Conservation (phyloP, 2,113 vertebrate species). For the human region DNA sequence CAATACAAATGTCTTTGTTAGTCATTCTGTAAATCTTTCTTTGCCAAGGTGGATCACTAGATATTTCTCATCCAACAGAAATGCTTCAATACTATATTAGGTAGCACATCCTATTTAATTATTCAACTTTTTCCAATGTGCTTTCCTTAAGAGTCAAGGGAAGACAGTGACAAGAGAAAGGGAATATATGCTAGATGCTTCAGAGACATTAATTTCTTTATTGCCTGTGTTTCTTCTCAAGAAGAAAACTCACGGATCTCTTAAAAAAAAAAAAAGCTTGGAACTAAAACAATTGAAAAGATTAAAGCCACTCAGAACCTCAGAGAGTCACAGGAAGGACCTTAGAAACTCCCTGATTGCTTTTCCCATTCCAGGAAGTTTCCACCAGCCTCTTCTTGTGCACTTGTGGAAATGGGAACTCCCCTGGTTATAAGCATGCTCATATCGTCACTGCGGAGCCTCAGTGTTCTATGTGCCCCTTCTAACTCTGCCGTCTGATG, state of each 20-base stretch:
- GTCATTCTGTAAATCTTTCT: not conserved
- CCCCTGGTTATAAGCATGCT: accelerated
- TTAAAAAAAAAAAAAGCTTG: not conserved
- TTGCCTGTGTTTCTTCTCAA: not conserved
- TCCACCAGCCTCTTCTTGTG: not conserved
- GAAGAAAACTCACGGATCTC: not conserved
- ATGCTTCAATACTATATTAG: not conserved
- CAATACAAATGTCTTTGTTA: not conserved
- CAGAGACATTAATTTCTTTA: not conserved
- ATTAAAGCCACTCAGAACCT: not conserved
- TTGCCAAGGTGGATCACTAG: not conserved
- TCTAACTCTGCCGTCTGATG: not conserved
- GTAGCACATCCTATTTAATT: not conserved
- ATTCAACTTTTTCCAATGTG: not conserved
- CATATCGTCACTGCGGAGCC: not conserved
- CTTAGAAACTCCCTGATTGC: not conserved
- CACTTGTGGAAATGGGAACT: not conserved
- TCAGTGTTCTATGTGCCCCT: not conserved
- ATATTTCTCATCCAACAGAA: not conserved
- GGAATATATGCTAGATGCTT: not conserved
- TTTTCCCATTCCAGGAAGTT: not conserved
- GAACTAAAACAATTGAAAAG: not conserved
- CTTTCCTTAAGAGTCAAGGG: not conserved
- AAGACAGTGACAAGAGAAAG: not conserved
- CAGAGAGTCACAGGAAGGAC: not conserved